These are phyloP conservation scores for Hippoglossus hippoglossus DNA, from an alignment of 2,797 vertebrate genomes.

Conservation along the genomic window DNA sequence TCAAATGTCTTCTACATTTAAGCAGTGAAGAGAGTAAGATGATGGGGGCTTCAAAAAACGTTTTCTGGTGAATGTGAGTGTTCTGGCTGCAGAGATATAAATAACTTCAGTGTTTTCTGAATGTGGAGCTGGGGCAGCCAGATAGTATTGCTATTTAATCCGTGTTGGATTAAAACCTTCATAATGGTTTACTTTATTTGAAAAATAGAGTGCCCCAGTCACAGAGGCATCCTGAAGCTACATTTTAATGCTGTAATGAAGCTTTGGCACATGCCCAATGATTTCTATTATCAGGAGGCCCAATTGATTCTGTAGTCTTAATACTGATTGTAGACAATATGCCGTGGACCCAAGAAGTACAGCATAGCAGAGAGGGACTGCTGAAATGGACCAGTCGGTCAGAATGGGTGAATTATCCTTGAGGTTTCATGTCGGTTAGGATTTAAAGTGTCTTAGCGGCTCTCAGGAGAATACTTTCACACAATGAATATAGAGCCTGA, in stretches of 20 bases:
- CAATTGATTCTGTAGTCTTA: not conserved
- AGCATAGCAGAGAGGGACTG: not conserved
- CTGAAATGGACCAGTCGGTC: not conserved
- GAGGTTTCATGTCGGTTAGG: slow-evolving; percentile 37
- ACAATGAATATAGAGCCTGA: slow-evolving; percentile 15
- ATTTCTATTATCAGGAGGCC: not conserved
- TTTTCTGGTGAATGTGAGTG: slow-evolving; percentile 1
- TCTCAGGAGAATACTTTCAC: slow-evolving; percentile 22
- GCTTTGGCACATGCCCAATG: not conserved
- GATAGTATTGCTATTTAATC: slow-evolving; percentile 39
- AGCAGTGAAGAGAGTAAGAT: not conserved
- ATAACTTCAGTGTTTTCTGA: slow-evolving; percentile 37
- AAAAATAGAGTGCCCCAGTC: not conserved
- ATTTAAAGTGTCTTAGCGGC: slow-evolving; percentile 22
- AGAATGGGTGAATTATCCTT: slow-evolving; percentile 9
- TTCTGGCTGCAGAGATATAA: slow-evolving; percentile 45
- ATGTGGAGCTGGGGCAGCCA: slow-evolving; percentile 39
- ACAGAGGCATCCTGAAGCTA: not conserved
- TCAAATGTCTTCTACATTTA: not conserved
- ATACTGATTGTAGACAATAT: not conserved
- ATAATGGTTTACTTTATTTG: slow-evolving; percentile 16
- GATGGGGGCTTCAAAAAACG: not conserved
- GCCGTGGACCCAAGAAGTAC: too few species aligned
- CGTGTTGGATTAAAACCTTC: slow-evolving; percentile 28
- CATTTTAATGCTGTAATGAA: not conserved